A percentile compares a stretch with the other conserved stretches of the same genome.
Conservation (phyloP, 2,797 vertebrate species). For the Psittacula echo region DNA sequence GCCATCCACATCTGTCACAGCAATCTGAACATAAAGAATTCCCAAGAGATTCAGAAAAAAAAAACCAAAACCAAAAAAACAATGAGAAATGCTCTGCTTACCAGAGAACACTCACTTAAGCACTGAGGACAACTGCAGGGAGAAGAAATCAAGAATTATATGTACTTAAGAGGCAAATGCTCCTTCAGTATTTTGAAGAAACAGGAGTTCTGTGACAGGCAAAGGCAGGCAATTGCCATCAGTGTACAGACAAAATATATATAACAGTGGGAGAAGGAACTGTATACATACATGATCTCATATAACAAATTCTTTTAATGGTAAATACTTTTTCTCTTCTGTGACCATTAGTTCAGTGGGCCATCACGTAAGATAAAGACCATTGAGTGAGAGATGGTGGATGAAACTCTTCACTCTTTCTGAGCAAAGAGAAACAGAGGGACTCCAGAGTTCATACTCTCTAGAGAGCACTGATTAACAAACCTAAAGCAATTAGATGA, state of each 20-base stretch:
- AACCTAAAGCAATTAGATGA: background rate
- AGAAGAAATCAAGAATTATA: background rate
- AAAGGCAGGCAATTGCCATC: background rate
- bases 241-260: background rate
- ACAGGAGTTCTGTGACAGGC: background rate
- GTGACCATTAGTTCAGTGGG: background rate
- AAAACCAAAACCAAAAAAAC: background rate
- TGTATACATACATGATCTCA: background rate
- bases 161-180: background rate
- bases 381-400: background rate
- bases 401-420: background rate
- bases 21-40: slow-evolving; percentile 70
- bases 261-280: background rate
- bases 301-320: background rate
- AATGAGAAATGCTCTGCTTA: background rate
- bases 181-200: background rate
- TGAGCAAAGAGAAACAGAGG: background rate
- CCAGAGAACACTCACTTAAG: background rate
- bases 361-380: background rate
- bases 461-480: background rate
- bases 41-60: background rate
- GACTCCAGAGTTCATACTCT: background rate
- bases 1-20: slow-evolving; percentile 59
- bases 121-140: background rate
- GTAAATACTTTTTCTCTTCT: background rate